These are phyloP conservation scores for Keiferia lycopersicella DNA, from an alignment of 2,888 invertebrate species.

Conservation along the genomic window DNA sequence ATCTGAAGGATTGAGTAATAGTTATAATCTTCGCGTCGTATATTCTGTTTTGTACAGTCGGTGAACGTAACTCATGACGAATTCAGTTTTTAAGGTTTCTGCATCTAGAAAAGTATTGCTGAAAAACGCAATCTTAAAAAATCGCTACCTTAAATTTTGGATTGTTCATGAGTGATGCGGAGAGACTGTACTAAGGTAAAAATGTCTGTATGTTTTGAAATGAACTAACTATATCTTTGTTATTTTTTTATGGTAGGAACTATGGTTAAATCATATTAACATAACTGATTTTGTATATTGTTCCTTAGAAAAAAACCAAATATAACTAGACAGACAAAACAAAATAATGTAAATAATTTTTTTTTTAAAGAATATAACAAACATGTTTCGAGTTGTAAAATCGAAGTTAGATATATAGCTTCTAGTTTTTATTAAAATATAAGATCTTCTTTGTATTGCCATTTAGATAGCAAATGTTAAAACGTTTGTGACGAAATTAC, in stretches of 20 bases:
- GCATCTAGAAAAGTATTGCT: no score
- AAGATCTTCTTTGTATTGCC: constrained; percentile 14
- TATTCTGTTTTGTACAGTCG: no score
- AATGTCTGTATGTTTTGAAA: no score
- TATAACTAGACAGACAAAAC: constrained; percentile 44
- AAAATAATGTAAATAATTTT: constrained; percentile 23
- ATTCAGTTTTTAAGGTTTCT: no score
- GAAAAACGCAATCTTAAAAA: no score
- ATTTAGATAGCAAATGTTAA: constrained; percentile 5
- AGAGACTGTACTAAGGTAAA: no score
- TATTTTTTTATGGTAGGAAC: not conserved
- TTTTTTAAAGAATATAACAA: constrained; percentile 50
- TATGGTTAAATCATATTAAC: constrained; percentile 29
- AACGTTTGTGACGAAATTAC: constrained; percentile 1
- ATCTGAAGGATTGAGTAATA: no score
- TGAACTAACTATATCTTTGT: not conserved
- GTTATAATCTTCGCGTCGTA: no score
- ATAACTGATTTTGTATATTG: constrained; percentile 36
- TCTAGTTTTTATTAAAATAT: not conserved
- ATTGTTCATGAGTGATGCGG: no score
- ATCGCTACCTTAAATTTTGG: no score
- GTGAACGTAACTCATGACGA: no score
- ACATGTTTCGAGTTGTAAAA: constrained; percentile 16
- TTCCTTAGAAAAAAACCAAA: constrained; percentile 59
- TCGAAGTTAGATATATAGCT: constrained; percentile 1